Evolutionary conservation across 2,888 invertebrate genomes (phyloP).

Genomic region (Chloroclysta siterata): DNA sequence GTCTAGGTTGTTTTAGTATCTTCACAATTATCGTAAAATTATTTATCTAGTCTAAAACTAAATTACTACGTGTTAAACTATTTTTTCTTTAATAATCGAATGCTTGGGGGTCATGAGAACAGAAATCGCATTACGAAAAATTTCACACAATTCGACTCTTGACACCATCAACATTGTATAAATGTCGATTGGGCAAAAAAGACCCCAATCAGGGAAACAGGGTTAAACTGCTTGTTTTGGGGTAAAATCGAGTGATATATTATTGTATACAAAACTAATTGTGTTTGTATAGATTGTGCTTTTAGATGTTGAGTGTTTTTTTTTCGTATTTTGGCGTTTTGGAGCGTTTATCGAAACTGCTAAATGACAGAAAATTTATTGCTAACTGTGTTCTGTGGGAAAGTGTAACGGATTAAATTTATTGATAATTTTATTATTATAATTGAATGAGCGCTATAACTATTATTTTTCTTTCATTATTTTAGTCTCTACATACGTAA

Average conservation of each 20-base stretch:
- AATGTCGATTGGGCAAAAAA: conserved; percentile 69
- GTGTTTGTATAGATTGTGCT: conserved; percentile 77
- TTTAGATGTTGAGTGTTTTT: conserved; percentile 40
- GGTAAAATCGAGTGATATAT: conserved; percentile 74
- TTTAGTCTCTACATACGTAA: too few species aligned
- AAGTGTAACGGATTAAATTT: conserved; percentile 51
- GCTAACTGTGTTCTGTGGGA: conserved; percentile 54
- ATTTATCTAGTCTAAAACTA: background rate
- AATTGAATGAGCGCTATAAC: too few species aligned
- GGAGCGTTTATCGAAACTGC: conserved; percentile 48
- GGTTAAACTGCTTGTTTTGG: conserved; percentile 82
- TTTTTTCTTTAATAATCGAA: background rate
- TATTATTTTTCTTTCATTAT: too few species aligned
- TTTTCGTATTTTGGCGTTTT: conserved; percentile 58
- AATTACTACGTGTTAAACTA: background rate
- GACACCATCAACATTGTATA: conserved; percentile 72
- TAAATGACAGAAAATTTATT: conserved; percentile 58
- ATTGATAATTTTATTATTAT: background rate
- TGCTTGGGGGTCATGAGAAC: conserved; percentile 67
- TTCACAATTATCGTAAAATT: background rate
- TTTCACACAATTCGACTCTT: conserved; percentile 74
- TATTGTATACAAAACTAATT: conserved; percentile 77
- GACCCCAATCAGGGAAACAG: conserved; percentile 64
- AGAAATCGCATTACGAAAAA: conserved; percentile 55
- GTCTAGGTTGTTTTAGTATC: too few species aligned